phyloP scores from a whole-genome alignment of 2,888 invertebrate genomes.

The Holacanthella duospinosa region DNA sequence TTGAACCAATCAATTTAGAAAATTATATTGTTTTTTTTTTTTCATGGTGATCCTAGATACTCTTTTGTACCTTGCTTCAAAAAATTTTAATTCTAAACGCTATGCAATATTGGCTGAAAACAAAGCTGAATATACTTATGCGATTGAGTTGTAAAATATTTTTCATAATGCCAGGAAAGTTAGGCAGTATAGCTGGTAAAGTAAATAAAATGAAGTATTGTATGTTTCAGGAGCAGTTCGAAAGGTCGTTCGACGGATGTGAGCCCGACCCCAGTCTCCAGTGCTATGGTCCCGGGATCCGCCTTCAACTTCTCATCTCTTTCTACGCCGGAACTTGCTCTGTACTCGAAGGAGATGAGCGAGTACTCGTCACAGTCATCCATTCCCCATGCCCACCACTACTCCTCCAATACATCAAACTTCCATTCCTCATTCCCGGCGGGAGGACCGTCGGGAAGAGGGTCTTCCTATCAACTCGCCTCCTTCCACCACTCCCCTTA shows the following conservation, averaged over 20 bases:
- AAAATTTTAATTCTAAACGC: no score
- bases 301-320: slow-evolving; percentile 60
- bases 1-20: no score
- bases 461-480: slow-evolving; percentile 28
- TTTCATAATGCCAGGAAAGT: no score
- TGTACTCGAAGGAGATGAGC: slow-evolving; percentile 35
- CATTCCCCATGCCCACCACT: slow-evolving; percentile 28
- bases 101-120: no score
- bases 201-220: no score
- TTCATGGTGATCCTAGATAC: not conserved
- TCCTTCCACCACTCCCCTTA: slow-evolving; percentile 34
- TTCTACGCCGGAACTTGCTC: slow-evolving; percentile 27
- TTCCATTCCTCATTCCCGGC: slow-evolving; percentile 31
- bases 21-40: not conserved
- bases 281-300: slow-evolving; percentile 40
- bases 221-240: not conserved
- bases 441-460: slow-evolving; percentile 25
- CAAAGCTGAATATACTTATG: no score
- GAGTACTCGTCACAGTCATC: slow-evolving; percentile 30
- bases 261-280: not conserved
- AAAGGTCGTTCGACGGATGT: not conserved
- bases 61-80: not conserved
- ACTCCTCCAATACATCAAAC: slow-evolving; percentile 30
- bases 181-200: no score
- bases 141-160: no score